A percentile compares a stretch with the other conserved stretches of the same genome.
Conservation (phyloP, 2,113 vertebrate genomes). For the Rousettus leschenaultii region DNA sequence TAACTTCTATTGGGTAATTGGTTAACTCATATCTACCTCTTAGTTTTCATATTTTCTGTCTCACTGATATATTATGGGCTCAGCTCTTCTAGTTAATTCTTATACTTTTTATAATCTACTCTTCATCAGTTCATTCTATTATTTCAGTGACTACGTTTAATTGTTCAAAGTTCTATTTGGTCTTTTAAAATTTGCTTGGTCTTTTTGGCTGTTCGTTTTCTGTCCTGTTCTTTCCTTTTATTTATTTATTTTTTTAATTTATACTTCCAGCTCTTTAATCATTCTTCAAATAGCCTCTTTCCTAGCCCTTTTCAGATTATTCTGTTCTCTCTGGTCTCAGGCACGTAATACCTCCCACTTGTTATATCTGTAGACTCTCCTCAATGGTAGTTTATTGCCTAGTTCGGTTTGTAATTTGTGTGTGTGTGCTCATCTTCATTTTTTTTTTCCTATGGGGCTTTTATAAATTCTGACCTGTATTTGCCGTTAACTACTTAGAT, state of each 20-base stretch:
- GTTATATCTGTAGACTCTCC: background rate
- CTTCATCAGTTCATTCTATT: background rate
- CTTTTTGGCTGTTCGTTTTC: background rate
- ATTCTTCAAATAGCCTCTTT: background rate
- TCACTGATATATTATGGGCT: background rate
- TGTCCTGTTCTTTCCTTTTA: background rate
- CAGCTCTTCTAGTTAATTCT: background rate
- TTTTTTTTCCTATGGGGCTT: background rate
- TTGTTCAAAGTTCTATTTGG: background rate
- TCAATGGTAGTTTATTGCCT: background rate
- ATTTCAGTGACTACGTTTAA: background rate
- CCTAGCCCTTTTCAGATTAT: background rate
- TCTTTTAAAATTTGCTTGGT: background rate
- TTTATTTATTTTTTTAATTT: background rate
- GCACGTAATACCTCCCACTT: background rate
- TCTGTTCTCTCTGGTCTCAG: background rate
- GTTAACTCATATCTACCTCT: background rate
- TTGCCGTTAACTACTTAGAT: background rate
- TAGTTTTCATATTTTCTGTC: background rate
- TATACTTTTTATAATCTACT: background rate
- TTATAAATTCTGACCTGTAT: background rate
- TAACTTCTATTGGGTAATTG: background rate
- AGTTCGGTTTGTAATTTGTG: background rate
- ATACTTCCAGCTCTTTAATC: background rate
- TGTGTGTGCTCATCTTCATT: background rate